Conservation (phyloP, 2,797 vertebrate species). For the Craterocephalus amniculus region DNA sequence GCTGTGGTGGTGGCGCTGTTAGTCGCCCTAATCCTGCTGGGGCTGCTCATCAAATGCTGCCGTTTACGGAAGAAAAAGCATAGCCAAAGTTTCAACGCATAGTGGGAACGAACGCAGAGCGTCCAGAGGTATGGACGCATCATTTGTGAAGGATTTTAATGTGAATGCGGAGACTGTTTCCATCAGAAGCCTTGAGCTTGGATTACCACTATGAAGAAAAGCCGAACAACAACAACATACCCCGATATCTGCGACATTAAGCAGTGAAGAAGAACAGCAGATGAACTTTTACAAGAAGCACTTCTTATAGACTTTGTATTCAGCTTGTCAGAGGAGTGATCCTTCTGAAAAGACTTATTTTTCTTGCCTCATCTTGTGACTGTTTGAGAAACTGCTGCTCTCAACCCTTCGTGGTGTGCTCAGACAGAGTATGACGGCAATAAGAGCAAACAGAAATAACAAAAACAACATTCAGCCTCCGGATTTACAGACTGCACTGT, state of each 20-base stretch:
- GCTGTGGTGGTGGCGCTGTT: conserved; percentile 75
- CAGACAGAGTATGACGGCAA: background rate
- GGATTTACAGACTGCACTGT: background rate
- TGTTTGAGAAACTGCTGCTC: conserved; percentile 21
- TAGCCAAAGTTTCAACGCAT: conserved; percentile 74
- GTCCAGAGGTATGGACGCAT: background rate
- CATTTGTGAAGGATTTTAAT: conserved; percentile 10
- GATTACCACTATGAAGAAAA: background rate
- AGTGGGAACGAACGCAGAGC: conserved; percentile 28
- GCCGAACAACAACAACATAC: background rate
- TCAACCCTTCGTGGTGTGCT: background rate
- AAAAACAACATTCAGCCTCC: background rate
- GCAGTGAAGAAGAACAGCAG: background rate
- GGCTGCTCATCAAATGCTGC: conserved; percentile 69
- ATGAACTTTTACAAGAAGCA: background rate
- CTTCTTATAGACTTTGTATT: background rate
- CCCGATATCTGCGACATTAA: background rate
- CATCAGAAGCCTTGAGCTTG: conserved; percentile 3
- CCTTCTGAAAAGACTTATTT: conserved; percentile 19
- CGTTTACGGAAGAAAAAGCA: conserved; percentile 62
- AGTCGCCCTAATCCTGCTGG: conserved; percentile 61
- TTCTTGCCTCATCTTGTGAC: conserved; percentile 1
- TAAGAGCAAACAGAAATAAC: background rate
- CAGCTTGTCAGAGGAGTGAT: conserved; percentile 6
- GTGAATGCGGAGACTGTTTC: conserved; percentile 24